Base-by-base conservation (phyloP, 2,113 vertebrate species). In the Albula glossodonta region DNA sequence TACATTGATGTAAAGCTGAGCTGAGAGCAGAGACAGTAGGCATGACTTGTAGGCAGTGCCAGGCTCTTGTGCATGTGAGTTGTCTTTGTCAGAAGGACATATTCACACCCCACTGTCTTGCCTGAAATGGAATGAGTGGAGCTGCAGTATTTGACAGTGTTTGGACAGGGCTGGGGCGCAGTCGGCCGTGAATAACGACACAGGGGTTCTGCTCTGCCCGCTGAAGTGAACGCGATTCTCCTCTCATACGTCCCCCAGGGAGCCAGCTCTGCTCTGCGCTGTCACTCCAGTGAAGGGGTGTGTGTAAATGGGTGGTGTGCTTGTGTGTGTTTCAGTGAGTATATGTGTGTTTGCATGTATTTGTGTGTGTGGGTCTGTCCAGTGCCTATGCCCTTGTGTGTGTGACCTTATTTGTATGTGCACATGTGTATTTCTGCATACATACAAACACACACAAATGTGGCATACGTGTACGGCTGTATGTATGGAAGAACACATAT, bases 241-340 rank as follows among this genome's bases (percentile, higher is more conserved):
- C 22, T 70, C 66, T 70, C 15, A 12, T 6, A 56, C 12, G 6
- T 12, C 53, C 53, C 53, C 53, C 53, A 12, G 53, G 53, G 53
- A 56, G 53, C 7, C 53, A 56, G 12, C 53, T 6, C 7, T 56
- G 12, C 53, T 56, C 53, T 56, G 53, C 53, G 1, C 12, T 56
- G 53, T 56, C 53, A 56, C 53, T 56, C 53, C 53, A 56, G 48
- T 78, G 74, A 78, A 70, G 53, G 83, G 51, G 31, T 74, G 48
- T 77, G 49, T 82, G 80, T 4, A 12, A 51, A 19, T 57, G 81
- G 8, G 51, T n/a, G 77, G 83, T 78, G n/a, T 78, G 31, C 83
- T 83, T 79, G 53, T 48, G 52, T 86, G 81, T n/a, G 80, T 86
- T 50, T 81, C 17, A 70, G 79, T 74, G 79, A 63, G 84, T 88